A percentile compares a stretch with the other conserved stretches of the same genome.
These are phyloP conservation scores for Polydrusus cervinus DNA, from an alignment of 2,888 invertebrate genomes.

Conservation along the genomic window DNA sequence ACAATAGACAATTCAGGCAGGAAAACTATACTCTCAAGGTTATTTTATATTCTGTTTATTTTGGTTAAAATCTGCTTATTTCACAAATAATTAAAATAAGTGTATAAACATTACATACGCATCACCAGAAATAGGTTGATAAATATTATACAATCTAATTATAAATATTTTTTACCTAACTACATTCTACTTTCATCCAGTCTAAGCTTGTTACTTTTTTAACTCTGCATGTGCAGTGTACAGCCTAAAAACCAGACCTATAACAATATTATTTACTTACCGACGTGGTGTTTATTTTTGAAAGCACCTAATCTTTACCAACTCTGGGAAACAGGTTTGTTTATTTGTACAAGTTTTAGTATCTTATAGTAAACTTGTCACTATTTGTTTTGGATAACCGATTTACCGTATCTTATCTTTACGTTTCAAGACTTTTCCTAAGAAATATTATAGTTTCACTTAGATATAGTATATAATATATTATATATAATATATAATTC, in stretches of 20 bases:
- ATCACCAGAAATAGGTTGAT: no score
- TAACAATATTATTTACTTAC: conserved; percentile 20
- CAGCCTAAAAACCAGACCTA: neutral
- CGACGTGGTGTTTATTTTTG: conserved; percentile 22
- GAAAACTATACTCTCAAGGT: no score
- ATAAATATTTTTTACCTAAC: no score
- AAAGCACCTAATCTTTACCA: conserved; percentile 31
- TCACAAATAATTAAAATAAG: no score
- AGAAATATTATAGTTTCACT: conserved; percentile 4
- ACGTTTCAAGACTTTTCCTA: neutral
- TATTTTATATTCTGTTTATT: no score
- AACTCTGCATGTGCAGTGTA: neutral
- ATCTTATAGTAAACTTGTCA: conserved; percentile 39
- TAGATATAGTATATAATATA: no score
- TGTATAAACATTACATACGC: no score
- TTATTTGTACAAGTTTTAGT: conserved; percentile 21
- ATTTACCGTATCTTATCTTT: conserved; percentile 17
- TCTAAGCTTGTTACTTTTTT: no score
- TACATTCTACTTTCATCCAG: no score
- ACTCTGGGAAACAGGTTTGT: conserved; percentile 39
- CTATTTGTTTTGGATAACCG: conserved; percentile 35
- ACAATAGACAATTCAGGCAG: no score
- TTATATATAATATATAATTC: no score
- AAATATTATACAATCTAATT: no score
- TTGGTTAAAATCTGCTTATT: neutral